phyloP scores from a whole-genome alignment of 2,888 invertebrate genomes.

The Drosophila atripex region DNA sequence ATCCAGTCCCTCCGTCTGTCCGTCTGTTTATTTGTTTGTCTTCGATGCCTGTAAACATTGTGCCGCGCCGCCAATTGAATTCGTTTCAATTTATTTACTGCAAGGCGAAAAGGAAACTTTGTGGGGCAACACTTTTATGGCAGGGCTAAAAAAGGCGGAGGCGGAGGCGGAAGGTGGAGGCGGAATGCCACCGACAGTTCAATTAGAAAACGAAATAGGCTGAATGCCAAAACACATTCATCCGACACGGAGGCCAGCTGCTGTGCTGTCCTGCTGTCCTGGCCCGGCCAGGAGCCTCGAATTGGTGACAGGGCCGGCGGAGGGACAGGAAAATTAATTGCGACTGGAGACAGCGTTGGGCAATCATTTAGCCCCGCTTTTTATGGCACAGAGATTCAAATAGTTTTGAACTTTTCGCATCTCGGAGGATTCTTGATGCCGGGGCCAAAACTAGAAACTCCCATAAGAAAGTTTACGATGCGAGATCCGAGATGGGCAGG shows the following conservation, averaged over 20 bases:
- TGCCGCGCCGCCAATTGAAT: slow-evolving; percentile 74
- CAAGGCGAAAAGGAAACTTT: slow-evolving; percentile 42
- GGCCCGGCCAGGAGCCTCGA: slow-evolving; percentile 11
- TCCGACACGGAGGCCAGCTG: slow-evolving; percentile 28
- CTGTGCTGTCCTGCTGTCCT: slow-evolving; percentile 45
- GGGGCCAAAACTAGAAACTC: slow-evolving; percentile 71
- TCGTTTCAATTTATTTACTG: slow-evolving; percentile 77
- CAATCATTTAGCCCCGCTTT: slow-evolving; percentile 45
- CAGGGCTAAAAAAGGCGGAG: slow-evolving; percentile 14
- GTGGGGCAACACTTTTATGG: slow-evolving; percentile 65
- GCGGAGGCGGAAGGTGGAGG: neutral
- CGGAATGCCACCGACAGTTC: slow-evolving; percentile 47
- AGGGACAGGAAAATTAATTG: slow-evolving; percentile 18
- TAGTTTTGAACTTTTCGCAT: slow-evolving; percentile 68
- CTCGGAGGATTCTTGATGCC: slow-evolving; percentile 65
- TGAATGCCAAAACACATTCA: slow-evolving; percentile 51
- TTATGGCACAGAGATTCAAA: slow-evolving; percentile 62
- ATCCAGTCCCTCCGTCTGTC: slow-evolving; percentile 6
- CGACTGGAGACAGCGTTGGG: slow-evolving; percentile 26
- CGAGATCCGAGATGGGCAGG: slow-evolving; percentile 36
- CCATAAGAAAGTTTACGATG: slow-evolving; percentile 74
- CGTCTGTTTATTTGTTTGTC: slow-evolving; percentile 65
- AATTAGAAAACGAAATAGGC: slow-evolving; percentile 62
- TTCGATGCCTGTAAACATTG: slow-evolving; percentile 69
- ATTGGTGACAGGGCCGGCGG: slow-evolving; percentile 5